A percentile compares a stretch with the other conserved stretches of the same genome.
These are phyloP conservation scores for Drosophila bunnanda DNA, from an alignment of 2,888 invertebrate species.

Conservation along the genomic window DNA sequence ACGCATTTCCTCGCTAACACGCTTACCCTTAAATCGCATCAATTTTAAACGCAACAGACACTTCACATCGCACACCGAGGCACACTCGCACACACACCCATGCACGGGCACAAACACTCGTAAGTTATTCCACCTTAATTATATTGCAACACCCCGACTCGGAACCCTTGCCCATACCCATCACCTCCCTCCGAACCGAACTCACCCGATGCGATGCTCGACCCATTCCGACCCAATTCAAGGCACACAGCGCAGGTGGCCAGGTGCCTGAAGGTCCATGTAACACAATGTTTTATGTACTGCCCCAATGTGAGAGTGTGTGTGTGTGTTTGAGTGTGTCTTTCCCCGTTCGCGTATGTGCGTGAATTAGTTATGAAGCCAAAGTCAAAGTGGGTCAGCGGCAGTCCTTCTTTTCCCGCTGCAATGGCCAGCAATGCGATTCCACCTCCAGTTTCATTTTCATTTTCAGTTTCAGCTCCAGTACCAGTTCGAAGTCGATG, in stretches of 20 bases:
- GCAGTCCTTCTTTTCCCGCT: constrained; percentile 51
- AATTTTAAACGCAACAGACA: constrained; percentile 63
- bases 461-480: constrained; percentile 8
- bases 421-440: constrained; percentile 19
- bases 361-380: constrained; percentile 82
- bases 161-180: constrained; percentile 5
- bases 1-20: constrained; percentile 38
- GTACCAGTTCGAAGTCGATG: constrained; percentile 19
- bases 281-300: constrained; percentile 75
- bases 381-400: constrained; percentile 81
- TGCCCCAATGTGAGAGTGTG: constrained; percentile 43
- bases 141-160: constrained; percentile 71
- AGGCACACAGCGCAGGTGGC: constrained; percentile 58
- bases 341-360: constrained; percentile 40
- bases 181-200: constrained; percentile 9
- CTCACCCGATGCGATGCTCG: constrained; percentile 13
- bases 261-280: constrained; percentile 72
- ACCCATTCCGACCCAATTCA: constrained; percentile 47
- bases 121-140: constrained; percentile 78
- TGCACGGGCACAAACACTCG: constrained; percentile 36
- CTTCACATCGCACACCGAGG: constrained; percentile 50
- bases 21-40: constrained; percentile 60
- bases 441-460: constrained; percentile 29
- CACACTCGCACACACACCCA: constrained; percentile 21
- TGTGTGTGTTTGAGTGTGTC: constrained; percentile 27